These are phyloP conservation scores for Ceratitis capitata DNA, from an alignment of 1,140 invertebrate species.

Conservation along the genomic window DNA sequence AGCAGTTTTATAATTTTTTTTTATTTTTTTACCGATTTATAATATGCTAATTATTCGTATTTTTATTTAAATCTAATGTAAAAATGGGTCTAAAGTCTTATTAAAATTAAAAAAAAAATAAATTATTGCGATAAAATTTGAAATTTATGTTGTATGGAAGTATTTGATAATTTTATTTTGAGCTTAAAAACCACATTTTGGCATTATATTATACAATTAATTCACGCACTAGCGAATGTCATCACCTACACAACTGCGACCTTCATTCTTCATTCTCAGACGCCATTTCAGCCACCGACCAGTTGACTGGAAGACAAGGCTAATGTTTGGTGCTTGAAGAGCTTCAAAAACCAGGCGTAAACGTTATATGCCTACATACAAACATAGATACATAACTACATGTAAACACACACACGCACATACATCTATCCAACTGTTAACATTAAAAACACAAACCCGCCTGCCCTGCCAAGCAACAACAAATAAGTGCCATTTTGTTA, in stretches of 20 bases:
- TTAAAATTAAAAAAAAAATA: no score
- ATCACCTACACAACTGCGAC: neutral
- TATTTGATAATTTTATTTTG: neutral
- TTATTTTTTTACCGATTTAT: neutral
- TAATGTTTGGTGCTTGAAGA: neutral
- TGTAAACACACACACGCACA: neutral
- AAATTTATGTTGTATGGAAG: neutral
- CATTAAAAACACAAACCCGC: neutral
- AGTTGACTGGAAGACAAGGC: neutral
- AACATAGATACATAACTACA: neutral
- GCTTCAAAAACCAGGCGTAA: neutral
- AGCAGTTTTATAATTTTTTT: neutral
- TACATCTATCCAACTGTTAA: neutral
- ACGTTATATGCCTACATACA: neutral
- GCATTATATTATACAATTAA: neutral
- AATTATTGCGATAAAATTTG: neutral
- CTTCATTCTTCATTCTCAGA: no score
- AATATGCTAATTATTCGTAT: no score
- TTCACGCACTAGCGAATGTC: neutral
- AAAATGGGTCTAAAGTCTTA: no score
- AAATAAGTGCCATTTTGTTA: constrained; percentile 24
- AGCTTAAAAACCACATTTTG: neutral
- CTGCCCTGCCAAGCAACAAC: neutral
- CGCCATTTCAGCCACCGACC: neutral
- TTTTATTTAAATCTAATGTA: no score